These are phyloP conservation scores for Tromatobia lineatoria DNA, from an alignment of 2,888 invertebrate genomes.

Conservation along the genomic window DNA sequence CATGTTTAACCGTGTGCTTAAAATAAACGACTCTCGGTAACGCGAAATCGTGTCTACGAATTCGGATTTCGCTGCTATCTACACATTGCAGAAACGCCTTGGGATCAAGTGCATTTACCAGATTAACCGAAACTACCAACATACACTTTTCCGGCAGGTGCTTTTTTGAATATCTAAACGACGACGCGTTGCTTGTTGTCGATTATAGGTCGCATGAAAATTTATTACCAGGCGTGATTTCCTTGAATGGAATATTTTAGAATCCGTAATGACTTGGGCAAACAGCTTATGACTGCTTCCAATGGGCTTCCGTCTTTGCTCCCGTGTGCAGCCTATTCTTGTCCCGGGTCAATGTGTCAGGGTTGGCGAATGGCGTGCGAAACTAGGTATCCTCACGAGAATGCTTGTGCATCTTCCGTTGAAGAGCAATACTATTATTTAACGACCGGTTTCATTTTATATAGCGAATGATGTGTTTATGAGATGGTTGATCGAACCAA, in stretches of 20 bases:
- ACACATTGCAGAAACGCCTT: background rate
- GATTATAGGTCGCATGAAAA: background rate
- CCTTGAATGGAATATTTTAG: background rate
- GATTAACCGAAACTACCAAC: background rate
- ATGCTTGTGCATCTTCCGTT: background rate
- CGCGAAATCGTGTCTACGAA: constrained; percentile 32
- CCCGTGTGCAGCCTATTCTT: constrained; percentile 73
- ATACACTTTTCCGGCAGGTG: constrained; percentile 1
- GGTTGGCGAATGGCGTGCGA: constrained; percentile 71
- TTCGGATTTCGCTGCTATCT: constrained; percentile 8
- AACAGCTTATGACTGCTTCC: constrained; percentile 48
- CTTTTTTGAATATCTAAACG: background rate
- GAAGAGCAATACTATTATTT: background rate
- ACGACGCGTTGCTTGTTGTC: background rate
- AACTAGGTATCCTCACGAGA: constrained; percentile 42
- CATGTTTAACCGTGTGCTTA: constrained; percentile 36
- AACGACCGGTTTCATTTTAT: background rate
- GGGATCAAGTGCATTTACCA: background rate
- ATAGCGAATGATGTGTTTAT: background rate
- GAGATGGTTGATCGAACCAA: background rate
- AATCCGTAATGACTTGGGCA: constrained; percentile 18
- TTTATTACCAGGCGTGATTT: background rate
- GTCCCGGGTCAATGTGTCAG: constrained; percentile 79
- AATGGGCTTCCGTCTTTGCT: constrained; percentile 54
- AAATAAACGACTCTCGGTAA: constrained; percentile 47